Evolutionary conservation across 1,140 invertebrate genomes (phyloP).

Genomic region (Eriocheir sinensis): DNA sequence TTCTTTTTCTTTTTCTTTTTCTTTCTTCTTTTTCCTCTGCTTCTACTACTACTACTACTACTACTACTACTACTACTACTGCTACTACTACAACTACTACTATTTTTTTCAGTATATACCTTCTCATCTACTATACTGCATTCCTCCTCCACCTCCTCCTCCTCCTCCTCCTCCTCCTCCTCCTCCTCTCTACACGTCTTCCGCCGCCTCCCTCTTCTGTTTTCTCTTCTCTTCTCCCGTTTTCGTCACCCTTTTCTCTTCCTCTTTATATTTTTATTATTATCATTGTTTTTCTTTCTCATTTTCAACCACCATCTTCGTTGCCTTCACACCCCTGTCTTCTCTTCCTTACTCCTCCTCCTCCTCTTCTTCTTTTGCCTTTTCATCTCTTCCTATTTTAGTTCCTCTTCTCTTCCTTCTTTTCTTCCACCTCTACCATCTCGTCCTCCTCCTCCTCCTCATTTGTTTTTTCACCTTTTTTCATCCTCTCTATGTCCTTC

Average conservation of each 20-base stretch:
- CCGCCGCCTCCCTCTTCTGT: not conserved
- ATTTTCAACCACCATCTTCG: not conserved
- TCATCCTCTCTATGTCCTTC: no score
- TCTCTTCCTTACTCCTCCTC: slow-evolving; percentile 5
- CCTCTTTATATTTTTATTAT: no score
- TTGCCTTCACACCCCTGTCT: not conserved
- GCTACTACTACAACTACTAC: no score
- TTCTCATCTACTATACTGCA: no score
- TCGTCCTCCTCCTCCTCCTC: not conserved
- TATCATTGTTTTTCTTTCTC: not conserved
- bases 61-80: no score
- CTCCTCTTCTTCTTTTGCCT: not conserved
- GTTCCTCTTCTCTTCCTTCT: slow-evolving; percentile 11
- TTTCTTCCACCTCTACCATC: not conserved
- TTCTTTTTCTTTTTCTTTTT: no score
- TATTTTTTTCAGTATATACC: no score
- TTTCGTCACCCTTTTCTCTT: no score
- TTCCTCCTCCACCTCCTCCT: no score
- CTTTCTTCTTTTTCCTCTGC: no score
- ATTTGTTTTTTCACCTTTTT: not conserved
- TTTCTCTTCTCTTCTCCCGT: not conserved
- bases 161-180: not conserved
- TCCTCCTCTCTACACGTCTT: not conserved
- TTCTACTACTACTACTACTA: no score
- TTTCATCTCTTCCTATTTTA: not conserved